Base-by-base conservation (phyloP, 2,888 invertebrate genomes). In the Fragum sueziense region DNA sequence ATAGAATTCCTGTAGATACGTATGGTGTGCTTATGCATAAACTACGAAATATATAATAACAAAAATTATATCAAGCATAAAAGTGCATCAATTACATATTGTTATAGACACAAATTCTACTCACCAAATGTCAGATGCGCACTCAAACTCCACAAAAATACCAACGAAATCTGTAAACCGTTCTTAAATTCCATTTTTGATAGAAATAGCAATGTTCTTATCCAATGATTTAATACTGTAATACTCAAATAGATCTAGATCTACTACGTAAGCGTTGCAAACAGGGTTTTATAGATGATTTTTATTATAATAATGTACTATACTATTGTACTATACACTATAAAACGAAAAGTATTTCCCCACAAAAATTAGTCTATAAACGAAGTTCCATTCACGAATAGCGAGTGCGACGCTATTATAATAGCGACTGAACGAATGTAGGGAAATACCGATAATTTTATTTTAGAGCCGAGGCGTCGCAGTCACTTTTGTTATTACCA, bases 121-220 rank as follows among this genome's bases (percentile, higher is more conserved):
- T 57, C 25, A 57, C 57, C 57, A 22, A 27, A 25, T 25, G n/a
- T n/a, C 25, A 27, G 7, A 27, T 27, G 25, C 9, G 27, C 57
- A 25, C 25, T 25, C 2, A 57, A 27, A 57, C 57, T 57, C 57
- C 11, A 57, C 11, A 57, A 22, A 14, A 57, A 25, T 25, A 27
- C 57, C 11, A 22, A 57, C 27, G 57, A 27, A 27, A 57, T 57
- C 57, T 57, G 57, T 27, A 57, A 3, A 57, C 2, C 3, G 27
- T 27, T 27, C 27, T 27, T 57, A 57, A 57, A 57, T 57, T 57
- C 57, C 57, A 57, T 57, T 22, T 41, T 57, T 57, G n/a, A 47
- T 57, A 57, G 9, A 41, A 9, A 57, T 11, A 57, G n/a, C 47
- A 20, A 20, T 47, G n/a, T 20, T 20, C 25, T 25, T 27, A 57